phyloP scores from a whole-genome alignment of 2,888 invertebrate species.

The Sceliomorpha sp. region DNA sequence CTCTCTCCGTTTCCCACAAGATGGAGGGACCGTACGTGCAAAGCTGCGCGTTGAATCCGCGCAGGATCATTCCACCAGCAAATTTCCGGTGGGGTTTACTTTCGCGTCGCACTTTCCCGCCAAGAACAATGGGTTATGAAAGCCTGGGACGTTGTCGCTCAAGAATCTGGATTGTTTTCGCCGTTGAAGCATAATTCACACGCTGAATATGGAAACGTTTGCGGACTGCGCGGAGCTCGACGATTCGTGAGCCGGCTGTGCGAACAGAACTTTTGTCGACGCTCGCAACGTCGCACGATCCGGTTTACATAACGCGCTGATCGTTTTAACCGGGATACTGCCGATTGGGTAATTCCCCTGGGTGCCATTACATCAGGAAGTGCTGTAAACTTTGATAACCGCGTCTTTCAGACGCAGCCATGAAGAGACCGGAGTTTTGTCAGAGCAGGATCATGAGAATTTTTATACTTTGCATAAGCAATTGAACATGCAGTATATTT shows the following conservation, averaged over 20 bases:
- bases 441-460: no score
- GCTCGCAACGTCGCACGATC: constrained; percentile 58
- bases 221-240: constrained; percentile 7
- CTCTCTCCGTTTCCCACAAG: constrained; percentile 37
- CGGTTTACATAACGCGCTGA: constrained; percentile 64
- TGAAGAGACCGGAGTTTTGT: no score
- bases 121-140: constrained; percentile 48
- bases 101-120: constrained; percentile 51
- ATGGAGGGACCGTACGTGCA: constrained; percentile 8
- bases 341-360: constrained; percentile 47
- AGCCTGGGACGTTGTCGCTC: constrained; percentile 49
- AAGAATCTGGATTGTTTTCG: constrained; percentile 37
- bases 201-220: constrained; percentile 23
- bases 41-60: constrained; percentile 14
- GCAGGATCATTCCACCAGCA: constrained; percentile 20
- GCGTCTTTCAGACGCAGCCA: neutral
- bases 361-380: constrained; percentile 25
- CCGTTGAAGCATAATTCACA: constrained; percentile 54
- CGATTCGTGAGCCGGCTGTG: constrained; percentile 23
- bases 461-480: no score
- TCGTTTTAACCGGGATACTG: constrained; percentile 47
- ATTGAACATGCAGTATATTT: no score
- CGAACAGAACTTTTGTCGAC: constrained; percentile 48
- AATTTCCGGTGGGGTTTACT: constrained; percentile 47
- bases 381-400: constrained; percentile 6